Evolutionary conservation across 2,888 invertebrate species (phyloP), one percentile per base, ranked within the genome.

Genomic region (Epistrophella euchroma): DNA sequence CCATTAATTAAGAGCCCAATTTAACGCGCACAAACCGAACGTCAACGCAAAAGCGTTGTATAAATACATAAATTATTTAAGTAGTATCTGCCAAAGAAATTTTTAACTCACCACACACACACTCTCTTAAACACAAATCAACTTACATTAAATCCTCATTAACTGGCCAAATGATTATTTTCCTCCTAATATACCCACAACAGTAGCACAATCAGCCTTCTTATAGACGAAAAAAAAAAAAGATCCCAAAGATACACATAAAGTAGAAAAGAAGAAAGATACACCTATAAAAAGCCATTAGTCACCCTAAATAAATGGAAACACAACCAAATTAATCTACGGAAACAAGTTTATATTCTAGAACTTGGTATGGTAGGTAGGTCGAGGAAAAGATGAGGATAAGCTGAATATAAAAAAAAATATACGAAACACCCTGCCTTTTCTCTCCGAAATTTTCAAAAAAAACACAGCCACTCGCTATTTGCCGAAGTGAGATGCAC

Each of bases 1-100:
- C 74, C 81, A 88, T 89, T 89, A 89, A 89, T 89, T 89, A 89
- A 80, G 88, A 88, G 88, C 88, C 88, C 89, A 89, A 89, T 89
- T 89, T 88, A 89, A 89, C 89, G 78, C 86, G 86, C 85, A 89
- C 88, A 89, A 88, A 84, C 68, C 37, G 82, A 37, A 40, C 11
- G n/a, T n/a, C n/a, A n/a, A n/a, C n/a, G n/a, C n/a, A n/a, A 15
- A 56, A 28, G 28, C 47, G 28, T 6, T n/a, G 6, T 15, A 32
- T 56, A 56, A 32, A 75, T 62, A 70, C 3, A 22, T 28, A 70
- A 37, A 32, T 45, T 55, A 28, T 28, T 6, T 17, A 45, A 7
- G 6, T 47, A 62, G 28, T 64, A 28, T 40, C 47, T 17, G 15
- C n/a, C 0, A 3, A 66, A 76, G 56, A 56, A 52, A 58, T 11